Percentiles rank a stretch among this genome's conserved stretches.
These are phyloP conservation scores for Neuroscelio doddi DNA, from an alignment of 2,888 invertebrate species.

Conservation along the genomic window DNA sequence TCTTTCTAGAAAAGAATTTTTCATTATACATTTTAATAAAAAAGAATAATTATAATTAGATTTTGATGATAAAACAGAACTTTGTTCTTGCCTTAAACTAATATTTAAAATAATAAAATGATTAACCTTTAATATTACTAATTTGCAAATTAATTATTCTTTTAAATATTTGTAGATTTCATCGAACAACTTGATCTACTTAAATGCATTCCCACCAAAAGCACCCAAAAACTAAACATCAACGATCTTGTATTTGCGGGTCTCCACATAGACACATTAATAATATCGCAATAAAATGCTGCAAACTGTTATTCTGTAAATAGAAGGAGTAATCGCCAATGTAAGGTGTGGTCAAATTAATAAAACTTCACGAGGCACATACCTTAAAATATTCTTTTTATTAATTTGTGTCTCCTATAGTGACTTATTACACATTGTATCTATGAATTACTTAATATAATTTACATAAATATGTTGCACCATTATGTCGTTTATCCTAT, in stretches of 20 bases:
- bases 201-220: slow-evolving; percentile 26
- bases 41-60: no score
- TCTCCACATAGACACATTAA: no score
- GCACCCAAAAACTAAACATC: not conserved
- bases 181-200: slow-evolving; percentile 11
- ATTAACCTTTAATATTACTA: not conserved
- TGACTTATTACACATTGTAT: slow-evolving; percentile 4
- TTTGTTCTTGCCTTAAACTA: no score
- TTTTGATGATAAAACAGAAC: no score
- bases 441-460: not conserved
- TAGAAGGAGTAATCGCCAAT: slow-evolving; percentile 3
- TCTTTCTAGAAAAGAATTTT: no score
- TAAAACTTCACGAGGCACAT: slow-evolving; percentile 7
- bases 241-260: no score
- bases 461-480: slow-evolving; percentile 19
- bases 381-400: slow-evolving; percentile 30
- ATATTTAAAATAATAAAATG: not conserved
- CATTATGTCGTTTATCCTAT: slow-evolving; percentile 11
- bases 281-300: not conserved
- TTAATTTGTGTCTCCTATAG: slow-evolving; percentile 3
- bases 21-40: no score
- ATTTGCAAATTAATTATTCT: not conserved
- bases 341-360: not conserved
- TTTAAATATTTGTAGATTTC: slow-evolving; percentile 16
- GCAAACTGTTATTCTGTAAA: slow-evolving; percentile 7